Conservation (phyloP, 2,797 vertebrate genomes). For the Agapornis canus region DNA sequence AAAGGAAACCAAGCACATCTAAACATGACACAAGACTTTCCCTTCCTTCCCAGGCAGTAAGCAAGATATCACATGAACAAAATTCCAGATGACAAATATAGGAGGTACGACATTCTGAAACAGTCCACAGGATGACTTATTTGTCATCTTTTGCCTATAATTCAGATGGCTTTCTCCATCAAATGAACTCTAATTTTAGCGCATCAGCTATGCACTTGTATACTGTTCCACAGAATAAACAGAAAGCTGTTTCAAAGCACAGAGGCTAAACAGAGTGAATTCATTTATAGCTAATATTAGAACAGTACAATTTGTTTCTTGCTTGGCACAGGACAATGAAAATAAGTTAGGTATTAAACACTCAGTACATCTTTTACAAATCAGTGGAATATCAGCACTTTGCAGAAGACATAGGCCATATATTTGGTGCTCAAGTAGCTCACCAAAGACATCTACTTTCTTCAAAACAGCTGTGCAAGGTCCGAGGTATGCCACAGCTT, state of each 20-base stretch:
- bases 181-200: not conserved
- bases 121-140: not conserved
- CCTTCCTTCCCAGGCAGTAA: not conserved
- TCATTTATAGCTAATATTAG: not conserved
- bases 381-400: not conserved
- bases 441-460: not conserved
- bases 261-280: not conserved
- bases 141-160: not conserved
- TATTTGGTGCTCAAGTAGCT: not conserved
- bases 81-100: not conserved
- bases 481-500: not conserved
- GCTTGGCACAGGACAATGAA: not conserved
- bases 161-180: not conserved
- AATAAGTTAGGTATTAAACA: not conserved
- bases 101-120: not conserved
- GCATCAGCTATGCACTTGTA: not conserved
- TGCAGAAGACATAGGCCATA: not conserved
- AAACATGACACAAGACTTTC: not conserved
- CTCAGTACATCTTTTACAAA: not conserved
- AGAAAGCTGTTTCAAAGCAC: not conserved
- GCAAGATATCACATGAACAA: not conserved
- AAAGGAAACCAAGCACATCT: not conserved
- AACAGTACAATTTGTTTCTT: not conserved
- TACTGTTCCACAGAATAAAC: not conserved
- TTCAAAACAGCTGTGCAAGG: not conserved